A percentile compares a stretch with the other conserved stretches of the same genome.
Conservation (phyloP, 1,140 invertebrate species). For the Tetraneura akinire region DNA sequence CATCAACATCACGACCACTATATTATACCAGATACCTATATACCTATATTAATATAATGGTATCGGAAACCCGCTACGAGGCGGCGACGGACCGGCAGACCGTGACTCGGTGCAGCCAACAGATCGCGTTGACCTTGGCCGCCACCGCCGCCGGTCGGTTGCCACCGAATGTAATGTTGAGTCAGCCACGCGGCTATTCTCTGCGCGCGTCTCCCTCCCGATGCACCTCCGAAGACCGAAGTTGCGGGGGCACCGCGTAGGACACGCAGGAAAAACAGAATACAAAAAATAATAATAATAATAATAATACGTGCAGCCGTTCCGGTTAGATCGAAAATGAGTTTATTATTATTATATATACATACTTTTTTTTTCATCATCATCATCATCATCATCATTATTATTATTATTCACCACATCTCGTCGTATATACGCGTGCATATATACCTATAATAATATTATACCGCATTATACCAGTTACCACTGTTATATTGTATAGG, state of each 20-base stretch:
- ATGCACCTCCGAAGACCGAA: not conserved
- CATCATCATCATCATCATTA: not conserved
- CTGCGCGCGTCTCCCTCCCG: not conserved
- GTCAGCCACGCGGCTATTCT: slow-evolving; percentile 36
- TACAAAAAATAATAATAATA: no score
- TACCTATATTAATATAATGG: not conserved
- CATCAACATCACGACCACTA: not conserved
- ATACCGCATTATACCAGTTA: not conserved
- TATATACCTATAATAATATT: no score
- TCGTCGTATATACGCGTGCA: not conserved
- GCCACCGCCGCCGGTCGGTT: slow-evolving; percentile 16
- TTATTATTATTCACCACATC: slow-evolving; percentile 3
- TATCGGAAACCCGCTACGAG: slow-evolving; percentile 5
- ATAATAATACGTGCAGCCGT: slow-evolving; percentile 33
- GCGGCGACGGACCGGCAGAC: not conserved
- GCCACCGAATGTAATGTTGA: slow-evolving; percentile 50
- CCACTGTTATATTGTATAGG: not conserved
- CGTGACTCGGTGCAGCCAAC: slow-evolving; percentile 32
- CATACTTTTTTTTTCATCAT: slow-evolving; percentile 8
- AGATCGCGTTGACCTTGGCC: slow-evolving; percentile 47
- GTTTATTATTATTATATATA: slow-evolving; percentile 28
- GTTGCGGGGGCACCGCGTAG: slow-evolving; percentile 1
- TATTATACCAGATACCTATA: not conserved
- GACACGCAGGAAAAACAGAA: slow-evolving; percentile 29
- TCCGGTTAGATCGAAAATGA: slow-evolving; percentile 42